Base-by-base conservation (phyloP, 64 coral and sea anemone species). In the Catalaphyllia jardinei region DNA sequence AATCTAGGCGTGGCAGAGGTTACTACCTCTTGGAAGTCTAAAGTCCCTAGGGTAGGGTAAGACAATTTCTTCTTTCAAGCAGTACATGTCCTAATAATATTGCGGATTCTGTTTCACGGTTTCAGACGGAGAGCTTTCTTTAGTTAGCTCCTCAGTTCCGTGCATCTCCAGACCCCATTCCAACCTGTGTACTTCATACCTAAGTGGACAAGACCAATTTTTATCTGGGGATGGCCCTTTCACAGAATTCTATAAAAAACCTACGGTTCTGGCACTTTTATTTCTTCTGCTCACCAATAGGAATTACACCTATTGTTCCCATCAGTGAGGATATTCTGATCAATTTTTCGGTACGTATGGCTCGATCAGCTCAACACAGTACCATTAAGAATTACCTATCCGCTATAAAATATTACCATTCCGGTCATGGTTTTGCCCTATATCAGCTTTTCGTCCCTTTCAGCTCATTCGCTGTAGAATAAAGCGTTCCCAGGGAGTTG, bases 331-430 rank as follows among this genome's bases (percentile, higher is more conserved):
- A 80, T 62, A 82, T 39, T 9, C 28, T 90, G 88, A 59, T 90
- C 0, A n/a, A 90, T 72, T 90, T 80, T 31, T 77, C 29, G 15
- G 62, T 62, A 4, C 72, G 17, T 19, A 60, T 90, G 27, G n/a
- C n/a, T 9, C 24, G 64, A 4, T 42, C 75, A 38, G 49, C 73
- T 16, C 62, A 82, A 20, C 62, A 88, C 24, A 75, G 46, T 46
- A 64, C 88, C 27, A 90, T 90, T 1, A 90, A 90, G 62, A 29
- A 72, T 24, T 82, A n/a, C n/a, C n/a, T n/a, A 28, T 54, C 88
- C 4, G 62, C 88, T 4, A 28, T 90, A 15, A 75, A 75, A 31
- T 31, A 75, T 16, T 39, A 75, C 31, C 73, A 75, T 39, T 75
- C 31, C 4, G 28, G 72, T 4, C 22, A 88, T 59, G 24, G 33